Evolutionary conservation across 2,888 invertebrate species (phyloP).

Genomic region (Drosophila meridiana): DNA sequence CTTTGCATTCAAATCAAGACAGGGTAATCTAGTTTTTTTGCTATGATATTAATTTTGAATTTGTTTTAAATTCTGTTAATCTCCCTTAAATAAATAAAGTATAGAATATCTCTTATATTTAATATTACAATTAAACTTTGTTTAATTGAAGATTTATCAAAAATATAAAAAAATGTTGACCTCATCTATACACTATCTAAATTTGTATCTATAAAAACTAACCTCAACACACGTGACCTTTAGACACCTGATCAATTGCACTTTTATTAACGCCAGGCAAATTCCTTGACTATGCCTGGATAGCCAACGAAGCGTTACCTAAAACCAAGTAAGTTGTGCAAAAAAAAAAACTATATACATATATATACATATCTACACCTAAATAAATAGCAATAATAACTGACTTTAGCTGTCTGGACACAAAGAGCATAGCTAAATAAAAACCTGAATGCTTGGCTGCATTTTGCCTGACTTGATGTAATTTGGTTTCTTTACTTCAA

Average conservation of each 20-base stretch:
- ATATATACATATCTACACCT: neutral
- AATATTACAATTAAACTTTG: too few species aligned
- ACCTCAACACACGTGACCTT: neutral
- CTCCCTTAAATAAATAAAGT: too few species aligned
- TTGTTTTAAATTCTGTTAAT: too few species aligned
- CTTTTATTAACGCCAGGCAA: conserved; percentile 17
- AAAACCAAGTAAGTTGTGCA: conserved; percentile 61
- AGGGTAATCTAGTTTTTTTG: neutral
- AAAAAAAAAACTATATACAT: neutral
- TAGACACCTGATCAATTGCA: conserved; percentile 32
- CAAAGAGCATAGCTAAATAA: conserved; percentile 67
- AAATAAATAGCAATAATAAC: conserved; percentile 33
- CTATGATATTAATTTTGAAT: neutral
- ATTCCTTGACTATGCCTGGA: conserved; percentile 39
- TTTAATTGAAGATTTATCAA: too few species aligned
- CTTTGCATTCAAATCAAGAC: neutral
- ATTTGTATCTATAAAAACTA: too few species aligned
- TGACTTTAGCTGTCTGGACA: conserved; percentile 64
- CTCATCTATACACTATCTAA: too few species aligned
- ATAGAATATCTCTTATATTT: too few species aligned
- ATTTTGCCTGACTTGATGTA: conserved; percentile 76
- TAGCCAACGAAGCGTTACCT: conserved; percentile 68
- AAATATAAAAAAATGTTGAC: too few species aligned
- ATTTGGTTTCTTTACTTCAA: conserved; percentile 61
- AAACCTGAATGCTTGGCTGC: conserved; percentile 69